These are phyloP conservation scores for Alosa alosa DNA, from an alignment of 2,113 vertebrate species.

Conservation along the genomic window DNA sequence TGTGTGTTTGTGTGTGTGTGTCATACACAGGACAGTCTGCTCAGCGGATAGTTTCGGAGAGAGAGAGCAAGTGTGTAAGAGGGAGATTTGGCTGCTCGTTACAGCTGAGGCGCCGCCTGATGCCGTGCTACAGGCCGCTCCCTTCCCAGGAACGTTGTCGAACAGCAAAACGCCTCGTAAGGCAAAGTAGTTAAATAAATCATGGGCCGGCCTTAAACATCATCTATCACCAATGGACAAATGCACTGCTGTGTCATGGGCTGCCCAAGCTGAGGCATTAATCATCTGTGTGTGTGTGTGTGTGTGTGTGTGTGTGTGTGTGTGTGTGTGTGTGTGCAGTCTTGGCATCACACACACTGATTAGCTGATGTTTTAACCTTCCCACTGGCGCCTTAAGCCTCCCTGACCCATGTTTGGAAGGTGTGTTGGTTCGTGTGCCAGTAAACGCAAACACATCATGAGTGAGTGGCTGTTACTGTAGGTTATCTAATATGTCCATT, in stretches of 20 bases:
- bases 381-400: not conserved
- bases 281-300: conserved; percentile 58
- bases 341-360: not conserved
- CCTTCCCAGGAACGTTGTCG: not conserved
- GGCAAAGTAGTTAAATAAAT: conserved; percentile 54
- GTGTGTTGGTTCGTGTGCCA: too few species aligned
- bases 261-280: conserved; percentile 47
- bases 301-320: conserved; percentile 7
- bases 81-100: not conserved
- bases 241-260: conserved; percentile 42
- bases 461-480: too few species aligned
- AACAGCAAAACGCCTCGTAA: conserved; percentile 30
- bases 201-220: conserved; percentile 40
- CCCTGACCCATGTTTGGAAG: not conserved
- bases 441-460: not conserved
- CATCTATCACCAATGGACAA: conserved; percentile 45
- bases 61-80: not conserved
- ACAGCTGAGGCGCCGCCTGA: not conserved
- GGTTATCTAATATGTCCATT: too few species aligned
- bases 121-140: not conserved
- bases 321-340: not conserved
- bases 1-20: conserved; percentile 15
- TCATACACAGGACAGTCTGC: not conserved
- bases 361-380: not conserved
- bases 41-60: not conserved